Evolutionary conservation across 1,140 invertebrate species (phyloP).

Genomic region (Ceratosolen fusciceps): DNA sequence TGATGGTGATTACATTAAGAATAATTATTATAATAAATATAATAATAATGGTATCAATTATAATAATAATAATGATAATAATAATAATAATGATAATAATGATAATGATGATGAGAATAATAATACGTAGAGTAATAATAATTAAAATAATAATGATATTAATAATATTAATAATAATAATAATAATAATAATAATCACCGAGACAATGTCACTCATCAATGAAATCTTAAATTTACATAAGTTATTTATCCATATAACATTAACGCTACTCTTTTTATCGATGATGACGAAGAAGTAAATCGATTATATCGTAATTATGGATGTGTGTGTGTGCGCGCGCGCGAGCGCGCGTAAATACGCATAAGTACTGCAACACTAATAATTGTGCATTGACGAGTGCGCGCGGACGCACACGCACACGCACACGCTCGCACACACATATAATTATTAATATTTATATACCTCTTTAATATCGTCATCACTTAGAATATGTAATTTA

Average conservation of each 20-base stretch:
- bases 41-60: neutral
- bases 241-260: constrained; percentile 61
- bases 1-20: neutral
- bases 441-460: constrained; percentile 39
- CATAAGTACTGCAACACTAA: too few relatives aligned
- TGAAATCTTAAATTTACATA: constrained; percentile 55
- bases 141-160: neutral
- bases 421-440: neutral
- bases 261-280: constrained; percentile 59
- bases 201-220: constrained; percentile 23
- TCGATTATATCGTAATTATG: constrained; percentile 55
- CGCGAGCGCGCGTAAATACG: too few relatives aligned
- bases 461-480: constrained; percentile 25
- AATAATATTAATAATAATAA: constrained; percentile 15
- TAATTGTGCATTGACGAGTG: neutral
- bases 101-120: constrained; percentile 9
- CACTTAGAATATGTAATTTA: constrained; percentile 39
- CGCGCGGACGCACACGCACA: neutral
- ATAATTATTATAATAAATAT: constrained; percentile 17
- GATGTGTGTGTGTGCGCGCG: constrained; percentile 7
- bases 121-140: neutral
- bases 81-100: constrained; percentile 12
- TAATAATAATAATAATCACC: constrained; percentile 36
- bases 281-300: constrained; percentile 67
- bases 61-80: constrained; percentile 13